Base-by-base conservation (phyloP, 1,140 invertebrate species). In the Lysiphlebus fabarum region DNA sequence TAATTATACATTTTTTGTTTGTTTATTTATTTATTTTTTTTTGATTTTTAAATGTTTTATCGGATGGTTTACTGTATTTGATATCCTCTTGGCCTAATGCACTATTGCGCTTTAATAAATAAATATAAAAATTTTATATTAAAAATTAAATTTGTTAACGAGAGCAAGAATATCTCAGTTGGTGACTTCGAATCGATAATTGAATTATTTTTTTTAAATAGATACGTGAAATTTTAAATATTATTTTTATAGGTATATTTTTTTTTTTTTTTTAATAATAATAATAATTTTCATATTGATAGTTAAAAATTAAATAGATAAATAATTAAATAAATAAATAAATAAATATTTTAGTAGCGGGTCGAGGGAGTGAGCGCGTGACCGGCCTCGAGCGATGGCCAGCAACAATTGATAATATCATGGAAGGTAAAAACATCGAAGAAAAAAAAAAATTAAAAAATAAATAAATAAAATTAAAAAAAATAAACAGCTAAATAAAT, bases 371-470 rank as follows among this genome's bases (percentile, higher is more conserved):
- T 68, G 76, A 78, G 70, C 70, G 69, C 65, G 73, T 74, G 70
- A 73, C 73, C 68, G 62, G 56, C 59, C 75, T 78, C 74, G 75
- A 73, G 66, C 73, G 76, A 74, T 72, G 76, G 67, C 75, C 76
- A 75, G 76, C 76, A 62, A 82, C 80, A 64, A 75, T 81, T 68
- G 79, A 81, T 82, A 81, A 79, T 72, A 79, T 81, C 68, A 75
- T 74, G 70, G 75, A 82, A 82, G 80, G 80, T 82, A 82, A 81
- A 71, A 67, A 75, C 67, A 10, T 63, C 54, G 14, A 36, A 53
- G 1, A 53, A 56, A 59, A 51, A 38, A 51, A 50, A 58, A 34
- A 37, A 48, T 43, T 14, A 43, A 51, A 41, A 51, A 51, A 14
- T 10, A 58, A 56, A 62, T 54, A 33, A n/a, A 11, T 38, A 45